Percentiles rank a stretch among this genome's conserved stretches.
Conservation (phyloP, 2,113 vertebrate genomes). For the Ictalurus furcatus region DNA sequence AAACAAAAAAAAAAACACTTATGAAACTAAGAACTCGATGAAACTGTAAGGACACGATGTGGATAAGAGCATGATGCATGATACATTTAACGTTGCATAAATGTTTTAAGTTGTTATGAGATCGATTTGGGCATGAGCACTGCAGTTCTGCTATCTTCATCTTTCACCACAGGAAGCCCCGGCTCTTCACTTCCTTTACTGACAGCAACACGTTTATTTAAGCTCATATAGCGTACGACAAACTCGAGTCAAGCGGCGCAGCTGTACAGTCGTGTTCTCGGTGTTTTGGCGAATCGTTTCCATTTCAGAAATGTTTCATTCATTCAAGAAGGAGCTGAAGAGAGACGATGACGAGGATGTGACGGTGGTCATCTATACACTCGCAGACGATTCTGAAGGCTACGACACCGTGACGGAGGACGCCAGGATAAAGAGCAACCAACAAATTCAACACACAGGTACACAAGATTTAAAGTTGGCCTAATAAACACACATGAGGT, state of each 20-base stretch:
- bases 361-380: neutral
- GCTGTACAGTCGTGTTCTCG: neutral
- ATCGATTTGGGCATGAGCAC: neutral
- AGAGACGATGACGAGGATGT: neutral
- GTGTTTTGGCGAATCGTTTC: neutral
- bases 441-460: neutral
- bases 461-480: neutral
- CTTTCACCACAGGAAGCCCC: neutral
- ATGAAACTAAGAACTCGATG: too few species aligned
- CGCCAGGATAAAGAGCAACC: neutral
- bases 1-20: too few species aligned
- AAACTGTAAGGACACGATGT: too few species aligned
- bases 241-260: neutral
- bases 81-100: neutral
- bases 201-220: neutral
- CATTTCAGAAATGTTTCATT: neutral
- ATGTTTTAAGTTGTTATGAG: neutral
- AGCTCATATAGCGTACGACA: neutral
- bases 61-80: too few species aligned
- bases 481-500: neutral
- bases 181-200: neutral
- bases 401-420: neutral
- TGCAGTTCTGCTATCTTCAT: neutral
- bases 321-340: neutral
- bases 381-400: neutral